Conservation (phyloP, 2,888 invertebrate species). For the Hydrotaea diabolus region DNA sequence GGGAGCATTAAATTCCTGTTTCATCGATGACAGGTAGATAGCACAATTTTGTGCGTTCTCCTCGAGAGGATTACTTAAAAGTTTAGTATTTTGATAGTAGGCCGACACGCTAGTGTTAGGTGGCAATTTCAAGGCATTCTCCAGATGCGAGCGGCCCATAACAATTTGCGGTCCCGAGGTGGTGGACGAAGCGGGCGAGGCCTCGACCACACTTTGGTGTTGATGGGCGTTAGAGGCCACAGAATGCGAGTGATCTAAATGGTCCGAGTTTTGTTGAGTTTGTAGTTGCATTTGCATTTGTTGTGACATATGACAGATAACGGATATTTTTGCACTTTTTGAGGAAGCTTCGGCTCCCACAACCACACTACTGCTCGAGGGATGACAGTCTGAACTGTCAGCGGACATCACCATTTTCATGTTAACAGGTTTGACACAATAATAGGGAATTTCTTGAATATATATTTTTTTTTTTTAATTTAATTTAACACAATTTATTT, state of each 20-base stretch:
- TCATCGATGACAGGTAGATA: constrained; percentile 19
- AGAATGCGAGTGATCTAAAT: constrained; percentile 25
- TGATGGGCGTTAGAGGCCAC: background rate
- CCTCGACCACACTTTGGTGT: constrained; percentile 44
- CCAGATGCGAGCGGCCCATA: constrained; percentile 77
- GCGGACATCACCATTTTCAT: constrained; percentile 81
- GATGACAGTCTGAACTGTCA: constrained; percentile 80
- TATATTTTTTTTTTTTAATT: constrained; percentile 26
- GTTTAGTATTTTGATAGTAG: constrained; percentile 78
- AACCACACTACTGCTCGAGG: constrained; percentile 74
- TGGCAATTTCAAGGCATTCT: constrained; percentile 79
- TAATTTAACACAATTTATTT: background rate
- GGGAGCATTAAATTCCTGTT: constrained; percentile 44
- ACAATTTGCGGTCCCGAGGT: constrained; percentile 71
- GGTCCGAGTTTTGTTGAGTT: background rate
- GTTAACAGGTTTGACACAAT: constrained; percentile 44
- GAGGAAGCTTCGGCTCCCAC: constrained; percentile 57
- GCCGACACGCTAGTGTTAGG: constrained; percentile 79
- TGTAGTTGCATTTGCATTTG: constrained; percentile 57
- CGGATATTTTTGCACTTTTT: constrained; percentile 74
- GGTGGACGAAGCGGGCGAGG: constrained; percentile 70
- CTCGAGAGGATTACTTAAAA: constrained; percentile 66
- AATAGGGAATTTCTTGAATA: constrained; percentile 42
- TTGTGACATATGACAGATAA: constrained; percentile 75
- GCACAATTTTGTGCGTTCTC: constrained; percentile 43